These are phyloP conservation scores for Clarias magur DNA, from an alignment of 2,113 vertebrate genomes.

Conservation along the genomic window DNA sequence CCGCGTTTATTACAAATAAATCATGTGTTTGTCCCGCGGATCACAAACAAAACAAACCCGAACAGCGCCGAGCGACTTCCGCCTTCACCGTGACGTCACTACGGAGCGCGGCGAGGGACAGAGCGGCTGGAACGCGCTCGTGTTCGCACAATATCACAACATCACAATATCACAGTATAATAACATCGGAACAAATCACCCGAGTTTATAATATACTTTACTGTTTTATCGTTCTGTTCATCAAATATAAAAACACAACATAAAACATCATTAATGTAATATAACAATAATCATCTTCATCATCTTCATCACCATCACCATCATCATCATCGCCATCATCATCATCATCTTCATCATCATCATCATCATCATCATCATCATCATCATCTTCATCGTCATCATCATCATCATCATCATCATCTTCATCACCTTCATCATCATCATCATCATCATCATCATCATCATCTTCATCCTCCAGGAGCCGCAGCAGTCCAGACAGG, in stretches of 20 bases:
- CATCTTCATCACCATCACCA: too few species aligned
- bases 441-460: too few species aligned
- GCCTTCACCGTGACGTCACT: constrained; percentile 65
- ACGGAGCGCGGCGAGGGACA: constrained; percentile 51
- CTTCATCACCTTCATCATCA: too few species aligned
- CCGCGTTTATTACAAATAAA: background rate
- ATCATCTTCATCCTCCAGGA: too few species aligned
- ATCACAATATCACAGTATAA: background rate
- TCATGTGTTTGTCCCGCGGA: background rate
- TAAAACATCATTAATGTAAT: background rate
- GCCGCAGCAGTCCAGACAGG: too few species aligned
- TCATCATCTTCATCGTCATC: too few species aligned
- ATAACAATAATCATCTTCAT: background rate
- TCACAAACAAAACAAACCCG: background rate
- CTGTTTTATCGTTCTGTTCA: background rate
- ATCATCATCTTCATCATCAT: too few species aligned
- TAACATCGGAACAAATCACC: too few species aligned
- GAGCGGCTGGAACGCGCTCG: too few species aligned
- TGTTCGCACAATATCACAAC: background rate
- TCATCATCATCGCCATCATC: too few species aligned
- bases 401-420: too few species aligned
- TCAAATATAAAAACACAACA: background rate
- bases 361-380: too few species aligned
- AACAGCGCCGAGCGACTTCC: constrained; percentile 46
- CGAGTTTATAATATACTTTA: background rate